These are phyloP conservation scores for Plemyria rubiginata DNA, from an alignment of 2,888 invertebrate genomes.

Conservation along the genomic window DNA sequence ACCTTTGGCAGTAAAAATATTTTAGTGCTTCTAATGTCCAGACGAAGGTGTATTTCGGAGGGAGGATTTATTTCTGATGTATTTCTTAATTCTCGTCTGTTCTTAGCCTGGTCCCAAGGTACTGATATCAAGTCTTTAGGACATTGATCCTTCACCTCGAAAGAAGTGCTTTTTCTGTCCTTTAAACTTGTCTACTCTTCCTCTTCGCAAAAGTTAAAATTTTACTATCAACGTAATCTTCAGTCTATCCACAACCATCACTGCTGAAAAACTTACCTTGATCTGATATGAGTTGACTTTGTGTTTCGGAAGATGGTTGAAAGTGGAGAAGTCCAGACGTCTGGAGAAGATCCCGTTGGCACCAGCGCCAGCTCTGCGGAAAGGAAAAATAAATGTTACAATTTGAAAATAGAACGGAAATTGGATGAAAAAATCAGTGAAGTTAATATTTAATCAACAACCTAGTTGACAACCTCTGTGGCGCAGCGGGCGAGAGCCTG, in stretches of 20 bases:
- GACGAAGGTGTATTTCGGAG: slow-evolving; percentile 24
- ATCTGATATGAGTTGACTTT: slow-evolving; percentile 99
- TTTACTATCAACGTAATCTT: too few relatives aligned
- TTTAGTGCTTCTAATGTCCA: slow-evolving; percentile 51
- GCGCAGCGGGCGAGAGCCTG: too few relatives aligned
- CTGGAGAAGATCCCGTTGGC: slow-evolving; percentile 97
- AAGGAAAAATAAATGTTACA: slow-evolving; percentile 38
- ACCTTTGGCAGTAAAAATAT: slow-evolving; percentile 73
- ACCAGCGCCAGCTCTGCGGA: slow-evolving; percentile 92
- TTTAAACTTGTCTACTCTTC: too few relatives aligned
- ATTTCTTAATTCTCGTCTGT: not conserved
- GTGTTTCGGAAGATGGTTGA: slow-evolving; percentile 96
- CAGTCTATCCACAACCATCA: too few relatives aligned
- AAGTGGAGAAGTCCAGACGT: slow-evolving; percentile 96
- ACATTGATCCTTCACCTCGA: too few relatives aligned
- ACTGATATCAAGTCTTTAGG: too few relatives aligned
- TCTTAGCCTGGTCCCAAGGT: not conserved
- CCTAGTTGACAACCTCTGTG: too few relatives aligned
- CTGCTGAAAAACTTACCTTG: slow-evolving; percentile 88
- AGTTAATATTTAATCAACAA: too few relatives aligned
- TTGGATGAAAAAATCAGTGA: too few relatives aligned
- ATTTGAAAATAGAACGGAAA: not conserved
- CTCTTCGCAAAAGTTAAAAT: too few relatives aligned
- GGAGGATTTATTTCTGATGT: too few relatives aligned
- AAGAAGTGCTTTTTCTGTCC: too few relatives aligned